A percentile compares a stretch with the other conserved stretches of the same genome.
Evolutionary conservation across 2,113 vertebrate genomes (phyloP).

Genomic region (Oncorhynchus mykiss): DNA sequence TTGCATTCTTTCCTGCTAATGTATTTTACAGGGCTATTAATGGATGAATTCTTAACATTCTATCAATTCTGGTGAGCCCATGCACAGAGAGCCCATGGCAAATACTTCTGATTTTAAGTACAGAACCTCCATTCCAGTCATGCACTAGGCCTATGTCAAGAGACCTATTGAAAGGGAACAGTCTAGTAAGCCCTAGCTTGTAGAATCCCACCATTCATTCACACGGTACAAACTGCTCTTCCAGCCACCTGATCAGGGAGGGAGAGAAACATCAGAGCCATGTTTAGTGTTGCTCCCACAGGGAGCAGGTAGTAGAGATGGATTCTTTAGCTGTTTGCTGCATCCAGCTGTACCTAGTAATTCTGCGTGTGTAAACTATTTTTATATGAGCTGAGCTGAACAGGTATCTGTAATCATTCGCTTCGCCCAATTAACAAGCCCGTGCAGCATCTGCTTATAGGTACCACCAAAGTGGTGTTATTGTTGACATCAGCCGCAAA

Average conservation of each 20-base stretch:
- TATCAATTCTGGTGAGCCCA: background rate
- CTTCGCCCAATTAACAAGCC: conserved; percentile 74
- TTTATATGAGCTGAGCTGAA: conserved; percentile 58
- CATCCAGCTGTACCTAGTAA: conserved; percentile 59
- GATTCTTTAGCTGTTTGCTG: conserved; percentile 42
- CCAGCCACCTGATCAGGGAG: conserved; percentile 38
- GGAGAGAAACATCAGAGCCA: conserved; percentile 1
- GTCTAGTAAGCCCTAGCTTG: background rate
- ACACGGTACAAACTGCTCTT: conserved; percentile 32
- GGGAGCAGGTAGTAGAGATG: conserved; percentile 20
- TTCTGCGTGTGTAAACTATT: conserved; percentile 59
- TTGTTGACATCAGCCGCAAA: conserved; percentile 57
- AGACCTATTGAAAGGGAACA: background rate
- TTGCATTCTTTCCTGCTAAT: conserved; percentile 37
- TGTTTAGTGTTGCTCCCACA: conserved; percentile 38
- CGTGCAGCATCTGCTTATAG: conserved; percentile 71
- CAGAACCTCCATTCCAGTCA: background rate
- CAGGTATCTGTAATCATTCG: conserved; percentile 71
- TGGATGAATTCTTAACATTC: background rate
- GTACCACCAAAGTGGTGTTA: conserved; percentile 58
- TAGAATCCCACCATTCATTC: conserved; percentile 28
- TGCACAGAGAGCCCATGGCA: background rate
- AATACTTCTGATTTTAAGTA: background rate
- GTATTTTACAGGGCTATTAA: too few relatives aligned
- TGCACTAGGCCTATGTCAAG: background rate